Evolutionary conservation across 2,888 invertebrate genomes (phyloP), one percentile per base, ranked within the genome.

Genomic region (Caenorhabditis sulstoni): DNA sequence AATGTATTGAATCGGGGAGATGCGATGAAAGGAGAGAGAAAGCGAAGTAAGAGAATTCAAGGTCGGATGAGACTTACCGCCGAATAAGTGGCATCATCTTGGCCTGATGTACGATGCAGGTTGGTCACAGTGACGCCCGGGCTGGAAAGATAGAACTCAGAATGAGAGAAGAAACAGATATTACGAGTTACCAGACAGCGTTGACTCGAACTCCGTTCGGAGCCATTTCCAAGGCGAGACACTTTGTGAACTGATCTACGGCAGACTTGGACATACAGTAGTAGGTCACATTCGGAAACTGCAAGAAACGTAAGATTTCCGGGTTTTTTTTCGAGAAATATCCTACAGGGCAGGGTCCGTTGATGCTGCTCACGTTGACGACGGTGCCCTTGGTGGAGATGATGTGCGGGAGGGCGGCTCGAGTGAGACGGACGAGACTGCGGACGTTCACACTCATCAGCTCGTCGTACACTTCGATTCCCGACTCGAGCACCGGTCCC

Each of bases 61-160:
- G 59, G 59, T 45, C 58, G 45, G 9, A 18, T 8, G 14, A 23
- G 29, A 18, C 79, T 81, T 77, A 91, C 91, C 87, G 93, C 93
- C 44, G 93, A 92, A 91, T 97, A 95, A 45, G 94, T 93, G 81
- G 94, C 94, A 18, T 95, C 94, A 80, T 92, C 93, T 93, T 97
- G 93, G 14, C 97, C 97, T 23, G 95, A 95, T 75, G 94, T 93
- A 89, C 93, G 94, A 87, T 97, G 97, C 41, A 97, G 91, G 90
- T 96, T 94, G 0, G 97, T 97, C 0, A 95, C 91, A 12, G 95
- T 94, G 0, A 97, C 97, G 59, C 97, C 97, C 14, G 97, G 97
- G 91, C 92, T 93, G 86, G 44, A 90, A 53, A 37, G 9, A 29
- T 5, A 29, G 7, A 29, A 20, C 29, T 14, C 18, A 16, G 37